Base-by-base conservation (phyloP, 2,113 vertebrate genomes). In the Paedocypris sp. region DNA sequence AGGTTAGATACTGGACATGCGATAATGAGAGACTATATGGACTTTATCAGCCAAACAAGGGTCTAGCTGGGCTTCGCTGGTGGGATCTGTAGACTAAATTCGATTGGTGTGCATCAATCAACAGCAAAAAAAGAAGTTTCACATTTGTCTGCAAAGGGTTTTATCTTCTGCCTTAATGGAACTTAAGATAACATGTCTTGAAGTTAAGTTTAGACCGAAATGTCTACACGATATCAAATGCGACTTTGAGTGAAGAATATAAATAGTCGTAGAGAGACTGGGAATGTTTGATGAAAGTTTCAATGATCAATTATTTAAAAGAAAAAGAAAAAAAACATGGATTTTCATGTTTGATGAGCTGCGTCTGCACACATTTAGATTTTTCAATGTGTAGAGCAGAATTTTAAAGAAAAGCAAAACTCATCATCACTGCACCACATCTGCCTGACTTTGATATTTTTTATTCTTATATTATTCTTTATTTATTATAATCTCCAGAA, bases 171-270 rank as follows among this genome's bases (percentile, higher is more conserved):
- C 38, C 32, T 26, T 32, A 43, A 28, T 56, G 43, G 48, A 64
- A 60, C 36, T 48, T 3, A 10, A 64, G n/a, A n/a, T n/a, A 59
- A 56, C 29, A 71, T 51, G 50, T 32, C 12, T 36, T 43, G 0
- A 26, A 57, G 57, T 45, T 64, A 56, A 43, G 42, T 38, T 25
- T 60, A 20, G 33, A 18, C 41, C 38, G 36, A 62, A 33, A 47
- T 33, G 49, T 32, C 33, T 48, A 47, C 60, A 51, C 42, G 19
- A 50, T 48, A 1, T 23, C 29, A 45, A 65, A 67, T 60, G 64
- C 67, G 43, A 68, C 16, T 60, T 59, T 52, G 13, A 52, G 46
- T 18, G 12, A 10, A 64, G 47, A 45, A 51, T 64, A 60, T 54
- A 59, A 63, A 64, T 63, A 64, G 41, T 7, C 20, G n/a, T n/a